Evolutionary conservation across 1,140 invertebrate genomes (phyloP).

Genomic region (Nasonia vitripennis): DNA sequence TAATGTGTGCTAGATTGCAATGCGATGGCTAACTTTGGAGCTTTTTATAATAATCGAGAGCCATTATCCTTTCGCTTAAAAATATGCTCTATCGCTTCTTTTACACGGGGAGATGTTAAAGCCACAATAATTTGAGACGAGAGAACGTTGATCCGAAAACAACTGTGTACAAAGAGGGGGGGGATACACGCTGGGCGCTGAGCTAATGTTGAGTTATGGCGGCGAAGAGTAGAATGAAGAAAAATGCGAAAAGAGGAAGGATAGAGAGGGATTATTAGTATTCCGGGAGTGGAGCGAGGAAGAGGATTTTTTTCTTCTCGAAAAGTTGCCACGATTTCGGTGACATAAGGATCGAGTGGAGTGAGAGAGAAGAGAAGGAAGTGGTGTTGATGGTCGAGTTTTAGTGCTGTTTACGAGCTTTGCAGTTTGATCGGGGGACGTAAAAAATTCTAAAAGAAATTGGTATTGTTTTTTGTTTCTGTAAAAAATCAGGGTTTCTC

Average conservation of each 20-base stretch:
- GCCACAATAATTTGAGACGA: no score
- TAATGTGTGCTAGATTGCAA: conserved; percentile 5
- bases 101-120: not conserved
- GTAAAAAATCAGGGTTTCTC: no score
- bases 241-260: not conserved
- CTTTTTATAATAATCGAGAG: not conserved
- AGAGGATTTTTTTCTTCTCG: no score
- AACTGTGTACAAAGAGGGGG: not conserved
- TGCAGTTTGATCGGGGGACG: no score
- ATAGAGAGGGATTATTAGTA: not conserved
- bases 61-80: not conserved
- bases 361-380: no score
- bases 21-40: not conserved
- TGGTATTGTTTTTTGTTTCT: no score
- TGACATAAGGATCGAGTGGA: no score
- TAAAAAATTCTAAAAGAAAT: no score
- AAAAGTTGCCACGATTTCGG: no score
- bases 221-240: not conserved
- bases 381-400: no score
- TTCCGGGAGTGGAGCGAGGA: not conserved
- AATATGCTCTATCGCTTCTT: no score
- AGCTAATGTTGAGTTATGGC: not conserved
- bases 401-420: no score
- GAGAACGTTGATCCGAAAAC: not conserved
- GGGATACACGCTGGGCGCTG: not conserved